A percentile compares a stretch with the other conserved stretches of the same genome.
Evolutionary conservation across 2,888 invertebrate species (phyloP).

Genomic region (Molorchus minor): DNA sequence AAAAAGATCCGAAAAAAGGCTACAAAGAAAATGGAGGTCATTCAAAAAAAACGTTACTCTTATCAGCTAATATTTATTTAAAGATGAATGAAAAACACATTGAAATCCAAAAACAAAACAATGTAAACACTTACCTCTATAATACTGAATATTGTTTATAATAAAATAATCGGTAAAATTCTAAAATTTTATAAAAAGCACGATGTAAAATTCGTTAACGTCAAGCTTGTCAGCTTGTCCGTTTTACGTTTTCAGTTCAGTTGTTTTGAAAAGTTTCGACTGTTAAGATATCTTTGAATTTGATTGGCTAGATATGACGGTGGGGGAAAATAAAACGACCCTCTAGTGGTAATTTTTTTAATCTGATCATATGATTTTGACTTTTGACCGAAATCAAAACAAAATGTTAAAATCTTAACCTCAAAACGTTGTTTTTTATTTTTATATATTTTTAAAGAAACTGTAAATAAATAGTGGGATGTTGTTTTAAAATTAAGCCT

Average conservation of each 20-base stretch:
- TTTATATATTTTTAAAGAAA: slow-evolving; percentile 1
- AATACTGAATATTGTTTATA: background rate
- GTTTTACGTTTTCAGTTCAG: slow-evolving; percentile 51
- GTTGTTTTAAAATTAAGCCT: background rate
- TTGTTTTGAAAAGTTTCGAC: slow-evolving; percentile 55
- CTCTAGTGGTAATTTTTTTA: slow-evolving; percentile 19
- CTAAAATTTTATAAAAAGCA: slow-evolving; percentile 39
- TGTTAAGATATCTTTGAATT: slow-evolving; percentile 44
- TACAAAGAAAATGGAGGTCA: slow-evolving; percentile 13
- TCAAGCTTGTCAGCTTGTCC: slow-evolving; percentile 49
- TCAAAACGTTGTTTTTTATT: slow-evolving; percentile 9
- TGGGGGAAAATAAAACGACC: slow-evolving; percentile 9
- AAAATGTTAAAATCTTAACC: slow-evolving; percentile 15
- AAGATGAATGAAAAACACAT: slow-evolving; percentile 10
- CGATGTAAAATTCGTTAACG: slow-evolving; percentile 53
- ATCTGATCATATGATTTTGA: slow-evolving; percentile 29
- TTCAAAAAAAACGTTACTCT: slow-evolving; percentile 3
- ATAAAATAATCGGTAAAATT: slow-evolving; percentile 28
- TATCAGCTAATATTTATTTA: slow-evolving; percentile 6
- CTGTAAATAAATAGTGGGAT: background rate
- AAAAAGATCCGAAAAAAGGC: no score
- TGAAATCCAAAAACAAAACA: background rate
- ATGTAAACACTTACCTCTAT: slow-evolving; percentile 15
- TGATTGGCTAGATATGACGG: slow-evolving; percentile 48
- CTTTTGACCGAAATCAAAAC: slow-evolving; percentile 4